These are phyloP conservation scores for Cavia aperea DNA, from an alignment of 2,113 vertebrate genomes.

Conservation along the genomic window DNA sequence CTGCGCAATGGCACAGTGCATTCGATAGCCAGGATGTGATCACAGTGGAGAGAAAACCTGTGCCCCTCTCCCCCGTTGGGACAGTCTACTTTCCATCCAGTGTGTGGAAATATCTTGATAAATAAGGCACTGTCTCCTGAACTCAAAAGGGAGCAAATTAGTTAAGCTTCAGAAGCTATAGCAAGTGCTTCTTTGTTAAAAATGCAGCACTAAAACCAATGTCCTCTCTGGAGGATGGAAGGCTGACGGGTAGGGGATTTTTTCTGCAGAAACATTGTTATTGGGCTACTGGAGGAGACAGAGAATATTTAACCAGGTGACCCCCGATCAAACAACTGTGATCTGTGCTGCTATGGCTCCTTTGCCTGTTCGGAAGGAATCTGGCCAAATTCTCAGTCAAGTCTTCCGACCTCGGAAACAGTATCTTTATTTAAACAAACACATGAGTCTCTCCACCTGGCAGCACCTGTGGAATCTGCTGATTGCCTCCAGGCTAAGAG, in stretches of 20 bases:
- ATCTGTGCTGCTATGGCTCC: rapidly evolving
- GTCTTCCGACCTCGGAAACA: background rate
- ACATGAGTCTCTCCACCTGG: too few relatives aligned
- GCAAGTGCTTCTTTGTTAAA: background rate
- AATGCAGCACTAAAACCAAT: background rate
- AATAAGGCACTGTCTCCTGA: background rate
- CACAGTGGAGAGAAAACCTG: rapidly evolving
- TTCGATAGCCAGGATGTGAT: rapidly evolving
- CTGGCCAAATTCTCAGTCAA: background rate
- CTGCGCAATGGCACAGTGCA: rapidly evolving
- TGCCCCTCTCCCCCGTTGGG: rapidly evolving
- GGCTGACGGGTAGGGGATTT: background rate
- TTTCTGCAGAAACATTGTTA: background rate
- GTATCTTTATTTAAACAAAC: background rate
- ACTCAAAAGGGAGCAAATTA: conserved; percentile 12
- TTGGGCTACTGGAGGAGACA: background rate
- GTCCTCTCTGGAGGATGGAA: background rate
- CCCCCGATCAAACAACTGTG: background rate
- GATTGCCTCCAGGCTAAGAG: too few relatives aligned
- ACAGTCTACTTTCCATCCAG: background rate
- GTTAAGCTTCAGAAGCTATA: background rate
- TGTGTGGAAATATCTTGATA: background rate
- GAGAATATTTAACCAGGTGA: background rate
- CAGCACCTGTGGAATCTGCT: background rate
- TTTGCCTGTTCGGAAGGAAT: background rate